These are phyloP conservation scores for Leptogaster cylindrica DNA, from an alignment of 2,888 invertebrate species.

Conservation along the genomic window DNA sequence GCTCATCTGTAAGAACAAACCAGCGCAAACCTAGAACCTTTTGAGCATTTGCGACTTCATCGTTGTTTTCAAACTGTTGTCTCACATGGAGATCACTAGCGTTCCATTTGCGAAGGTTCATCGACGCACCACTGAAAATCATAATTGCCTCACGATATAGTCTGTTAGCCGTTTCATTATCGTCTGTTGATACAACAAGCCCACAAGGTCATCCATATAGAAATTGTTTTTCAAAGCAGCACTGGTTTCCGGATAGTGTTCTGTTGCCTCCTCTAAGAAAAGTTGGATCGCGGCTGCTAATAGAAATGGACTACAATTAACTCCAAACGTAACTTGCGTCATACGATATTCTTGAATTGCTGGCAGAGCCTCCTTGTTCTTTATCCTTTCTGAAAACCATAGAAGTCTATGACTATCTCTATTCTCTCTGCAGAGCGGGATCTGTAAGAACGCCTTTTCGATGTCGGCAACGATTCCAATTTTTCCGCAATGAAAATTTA, in stretches of 20 bases:
- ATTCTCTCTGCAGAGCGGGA: background rate
- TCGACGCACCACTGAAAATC: slow-evolving; percentile 30
- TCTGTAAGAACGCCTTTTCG: too few relatives aligned
- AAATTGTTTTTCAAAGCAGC: too few relatives aligned
- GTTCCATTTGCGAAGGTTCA: slow-evolving; percentile 41
- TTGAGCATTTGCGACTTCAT: background rate
- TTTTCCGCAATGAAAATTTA: slow-evolving; percentile 4
- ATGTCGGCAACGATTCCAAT: background rate
- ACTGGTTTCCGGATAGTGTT: too few relatives aligned
- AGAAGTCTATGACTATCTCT: background rate
- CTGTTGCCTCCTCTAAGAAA: too few relatives aligned
- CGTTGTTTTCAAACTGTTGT: background rate
- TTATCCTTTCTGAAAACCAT: too few relatives aligned
- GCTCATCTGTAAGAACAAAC: too few relatives aligned
- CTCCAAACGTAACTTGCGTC: slow-evolving; percentile 42
- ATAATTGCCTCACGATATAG: slow-evolving; percentile 29
- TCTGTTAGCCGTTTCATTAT: slow-evolving; percentile 23
- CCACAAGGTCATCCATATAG: slow-evolving; percentile 40
- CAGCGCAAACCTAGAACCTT: too few relatives aligned
- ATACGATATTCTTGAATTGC: too few relatives aligned
- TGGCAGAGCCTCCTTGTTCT: background rate
- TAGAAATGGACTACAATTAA: slow-evolving; percentile 38
- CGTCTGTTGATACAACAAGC: slow-evolving; percentile 22
- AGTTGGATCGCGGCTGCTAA: slow-evolving; percentile 21
- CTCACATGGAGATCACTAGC: slow-evolving; percentile 29